Percentiles rank a stretch among this genome's conserved stretches.
Conservation (phyloP, 2,888 invertebrate genomes). For the Aspidiotus rigidus region DNA sequence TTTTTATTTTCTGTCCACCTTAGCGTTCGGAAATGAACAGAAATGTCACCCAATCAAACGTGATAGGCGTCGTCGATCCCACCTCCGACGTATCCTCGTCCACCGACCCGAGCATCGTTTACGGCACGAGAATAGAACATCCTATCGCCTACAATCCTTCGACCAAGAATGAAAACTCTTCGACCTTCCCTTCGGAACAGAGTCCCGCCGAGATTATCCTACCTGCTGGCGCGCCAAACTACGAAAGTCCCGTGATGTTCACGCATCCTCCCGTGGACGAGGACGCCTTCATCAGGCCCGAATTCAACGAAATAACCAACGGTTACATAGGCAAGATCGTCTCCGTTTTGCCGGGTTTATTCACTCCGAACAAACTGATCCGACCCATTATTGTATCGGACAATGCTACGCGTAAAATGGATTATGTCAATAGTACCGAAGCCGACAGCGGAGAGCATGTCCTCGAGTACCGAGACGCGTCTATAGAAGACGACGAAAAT, state of each 20-base stretch:
- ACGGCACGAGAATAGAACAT: no score
- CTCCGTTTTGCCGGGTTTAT: conserved; percentile 20
- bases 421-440: neutral
- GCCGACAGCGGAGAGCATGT: conserved; percentile 4
- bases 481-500: conserved; percentile 5
- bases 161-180: no score
- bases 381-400: conserved; percentile 25
- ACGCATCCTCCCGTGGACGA: neutral
- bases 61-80: no score
- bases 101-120: no score
- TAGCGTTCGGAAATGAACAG: no score
- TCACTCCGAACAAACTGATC: conserved; percentile 3
- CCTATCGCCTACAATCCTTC: no score
- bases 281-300: conserved; percentile 21
- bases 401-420: neutral
- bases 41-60: no score
- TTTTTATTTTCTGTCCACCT: no score
- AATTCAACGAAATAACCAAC: conserved; percentile 27
- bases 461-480: conserved; percentile 10
- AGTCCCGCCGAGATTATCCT: neutral
- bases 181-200: no score
- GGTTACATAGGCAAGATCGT: conserved; percentile 27
- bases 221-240: neutral
- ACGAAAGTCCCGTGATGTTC: neutral
- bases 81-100: no score